A percentile compares a stretch with the other conserved stretches of the same genome.
phyloP scores from a whole-genome alignment of 2,888 invertebrate genomes.

The Cataglyphis altisquamis region DNA sequence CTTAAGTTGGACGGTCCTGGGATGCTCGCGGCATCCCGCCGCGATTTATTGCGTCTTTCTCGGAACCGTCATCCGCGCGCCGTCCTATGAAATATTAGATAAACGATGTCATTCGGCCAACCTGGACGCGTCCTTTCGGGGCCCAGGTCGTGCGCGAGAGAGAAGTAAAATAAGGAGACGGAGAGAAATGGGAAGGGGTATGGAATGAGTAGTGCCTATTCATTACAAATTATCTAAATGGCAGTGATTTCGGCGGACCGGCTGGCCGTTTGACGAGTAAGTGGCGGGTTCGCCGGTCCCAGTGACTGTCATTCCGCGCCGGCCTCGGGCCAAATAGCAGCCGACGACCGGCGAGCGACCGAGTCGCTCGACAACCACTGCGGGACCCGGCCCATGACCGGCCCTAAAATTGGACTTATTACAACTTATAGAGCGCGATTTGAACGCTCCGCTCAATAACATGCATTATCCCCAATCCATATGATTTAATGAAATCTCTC shows the following conservation, averaged over 20 bases:
- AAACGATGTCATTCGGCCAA: conserved; percentile 59
- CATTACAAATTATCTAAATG: conserved; percentile 89
- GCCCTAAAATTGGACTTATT: conserved; percentile 86
- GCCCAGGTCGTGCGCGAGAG: conserved; percentile 3
- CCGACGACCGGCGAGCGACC: not conserved
- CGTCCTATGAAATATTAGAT: conserved; percentile 62
- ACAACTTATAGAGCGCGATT: conserved; percentile 86
- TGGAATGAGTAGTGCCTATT: conserved; percentile 86
- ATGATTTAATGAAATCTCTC: conserved; percentile 87
- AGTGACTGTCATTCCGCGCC: conserved; percentile 78
- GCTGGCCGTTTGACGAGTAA: conserved; percentile 86
- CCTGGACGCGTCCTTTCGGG: conserved; percentile 12
- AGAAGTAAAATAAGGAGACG: conserved; percentile 56
- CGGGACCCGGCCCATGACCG: conserved; percentile 83
- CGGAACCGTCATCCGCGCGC: conserved; percentile 42
- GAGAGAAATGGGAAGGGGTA: conserved; percentile 61
- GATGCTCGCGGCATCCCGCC: conserved; percentile 17
- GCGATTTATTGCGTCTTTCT: conserved; percentile 48
- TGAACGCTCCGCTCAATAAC: conserved; percentile 86
- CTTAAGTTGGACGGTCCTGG: not conserved
- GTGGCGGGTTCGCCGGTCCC: conserved; percentile 84
- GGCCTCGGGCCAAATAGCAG: conserved; percentile 4
- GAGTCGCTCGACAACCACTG: conserved; percentile 82
- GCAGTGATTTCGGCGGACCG: conserved; percentile 87
- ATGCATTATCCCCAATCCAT: conserved; percentile 86